Evolutionary conservation across 2,888 invertebrate species (phyloP).

Genomic region (Chromoteleia sp.): DNA sequence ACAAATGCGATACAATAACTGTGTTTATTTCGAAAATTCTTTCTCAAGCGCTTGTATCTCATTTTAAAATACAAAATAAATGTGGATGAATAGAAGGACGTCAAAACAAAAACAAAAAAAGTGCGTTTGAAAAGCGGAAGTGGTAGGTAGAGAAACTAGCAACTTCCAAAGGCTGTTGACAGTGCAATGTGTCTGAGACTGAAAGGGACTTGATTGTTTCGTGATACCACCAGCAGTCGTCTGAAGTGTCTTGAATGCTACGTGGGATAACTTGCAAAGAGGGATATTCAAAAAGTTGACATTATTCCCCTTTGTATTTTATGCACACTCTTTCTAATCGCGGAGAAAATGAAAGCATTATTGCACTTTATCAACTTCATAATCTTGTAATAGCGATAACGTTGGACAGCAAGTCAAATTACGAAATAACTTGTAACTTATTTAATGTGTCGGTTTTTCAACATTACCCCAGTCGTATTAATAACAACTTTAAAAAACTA

Average conservation of each 20-base stretch:
- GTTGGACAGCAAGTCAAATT: no score
- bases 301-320: constrained; percentile 17
- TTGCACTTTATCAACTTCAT: not conserved
- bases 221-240: constrained; percentile 55
- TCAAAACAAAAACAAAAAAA: constrained; percentile 12
- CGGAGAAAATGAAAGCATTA: constrained; percentile 16
- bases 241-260: constrained; percentile 45
- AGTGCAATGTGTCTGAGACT: constrained; percentile 57
- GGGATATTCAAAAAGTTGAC: constrained; percentile 49
- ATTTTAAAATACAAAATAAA: constrained; percentile 17
- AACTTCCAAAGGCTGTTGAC: constrained; percentile 58
- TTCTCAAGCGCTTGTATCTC: not conserved
- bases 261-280: constrained; percentile 20
- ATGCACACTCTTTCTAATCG: constrained; percentile 28
- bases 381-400: not conserved
- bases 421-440: no score
- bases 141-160: constrained; percentile 41
- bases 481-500: no score
- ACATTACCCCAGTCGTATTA: no score
- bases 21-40: not conserved
- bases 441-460: no score
- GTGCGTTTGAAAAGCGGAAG: constrained; percentile 40
- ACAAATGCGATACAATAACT: not conserved
- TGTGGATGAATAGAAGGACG: constrained; percentile 24
- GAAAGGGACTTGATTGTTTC: constrained; percentile 63